Evolutionary conservation across 2,113 vertebrate genomes (phyloP), one percentile per base, ranked within the genome.

Genomic region (Tetrax tetrax): DNA sequence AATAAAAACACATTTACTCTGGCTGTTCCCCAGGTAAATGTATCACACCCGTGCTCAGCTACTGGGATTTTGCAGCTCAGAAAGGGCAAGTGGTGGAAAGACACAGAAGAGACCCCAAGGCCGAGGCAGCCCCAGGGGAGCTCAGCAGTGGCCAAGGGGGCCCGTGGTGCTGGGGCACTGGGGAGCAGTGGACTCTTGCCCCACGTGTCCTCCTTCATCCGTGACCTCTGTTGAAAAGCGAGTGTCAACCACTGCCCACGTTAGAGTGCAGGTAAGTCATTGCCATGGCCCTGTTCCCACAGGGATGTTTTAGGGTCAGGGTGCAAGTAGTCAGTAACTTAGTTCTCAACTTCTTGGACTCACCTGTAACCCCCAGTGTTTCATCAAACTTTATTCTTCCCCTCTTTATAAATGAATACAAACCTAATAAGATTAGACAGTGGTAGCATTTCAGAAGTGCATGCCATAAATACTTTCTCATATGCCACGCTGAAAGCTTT

Each of bases 401-500:
- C 4, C 27, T 87, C 64, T 77, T 74, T 53, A 43, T 43, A 53
- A 79, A 29, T 24, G 57, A 31, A 69, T 8, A 48, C 3, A 3
- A 31, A 20, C 9, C 61, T 56, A 19, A 19, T 10, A 37, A 74
- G 35, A 82, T 83, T 60, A 79, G 64, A 37, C 38, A 87, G 61
- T 22, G n/a, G 74, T 35, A 94, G 45, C 69, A 85, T 90, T 89
- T 95, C 57, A 41, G n/a, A 83, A 93, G 80, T 28, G 2, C 15
- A 1, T 83, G 90, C 75, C 85, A 51, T 78, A 89, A 94, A 70
- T 88, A 75, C 11, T 83, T 27, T 83, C 69, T 91, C 51, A 27
- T 68, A 63, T 83, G 88, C 86, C 92, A 90, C 41, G 83, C 56
- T 63, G 64, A 95, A 91, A 93, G 43, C 71, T 93, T 70, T 77